Evolutionary conservation across 2,888 invertebrate genomes (phyloP).

Genomic region (Dioctria rufipes): DNA sequence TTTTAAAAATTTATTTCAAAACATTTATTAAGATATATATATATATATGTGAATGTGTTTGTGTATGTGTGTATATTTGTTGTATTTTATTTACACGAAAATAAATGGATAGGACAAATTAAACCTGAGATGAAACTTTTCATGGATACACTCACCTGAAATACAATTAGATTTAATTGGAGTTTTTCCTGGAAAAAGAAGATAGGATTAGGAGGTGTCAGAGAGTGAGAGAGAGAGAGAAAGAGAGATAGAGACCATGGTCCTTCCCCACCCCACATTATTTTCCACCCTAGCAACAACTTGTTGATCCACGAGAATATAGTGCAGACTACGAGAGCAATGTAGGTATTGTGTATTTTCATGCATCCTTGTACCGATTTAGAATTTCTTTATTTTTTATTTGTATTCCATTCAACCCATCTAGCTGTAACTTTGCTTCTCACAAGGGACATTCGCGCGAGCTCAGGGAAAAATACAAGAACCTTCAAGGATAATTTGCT

Average conservation of each 20-base stretch:
- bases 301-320: slow-evolving; percentile 15
- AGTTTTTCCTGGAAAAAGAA: neutral
- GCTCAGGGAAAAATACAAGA: neutral
- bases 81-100: no score
- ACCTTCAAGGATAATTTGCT: slow-evolving; percentile 35
- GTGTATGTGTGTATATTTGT: no score
- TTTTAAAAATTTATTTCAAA: slow-evolving; percentile 46
- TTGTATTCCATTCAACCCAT: neutral
- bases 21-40: neutral
- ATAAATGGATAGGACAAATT: neutral
- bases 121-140: neutral
- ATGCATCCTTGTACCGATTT: slow-evolving; percentile 9
- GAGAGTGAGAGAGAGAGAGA: neutral
- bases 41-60: neutral
- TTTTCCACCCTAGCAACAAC: neutral
- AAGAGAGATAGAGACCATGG: neutral
- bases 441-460: neutral
- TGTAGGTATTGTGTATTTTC: slow-evolving; percentile 6
- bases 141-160: neutral
- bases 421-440: neutral
- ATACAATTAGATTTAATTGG: slow-evolving; percentile 37
- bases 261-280: no score
- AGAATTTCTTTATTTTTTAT: neutral
- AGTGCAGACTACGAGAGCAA: neutral
- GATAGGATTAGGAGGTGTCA: slow-evolving; percentile 5